A percentile compares a stretch with the other conserved stretches of the same genome.
These are phyloP conservation scores for Poecilia latipinna DNA, from an alignment of 2,113 vertebrate species.

Conservation along the genomic window DNA sequence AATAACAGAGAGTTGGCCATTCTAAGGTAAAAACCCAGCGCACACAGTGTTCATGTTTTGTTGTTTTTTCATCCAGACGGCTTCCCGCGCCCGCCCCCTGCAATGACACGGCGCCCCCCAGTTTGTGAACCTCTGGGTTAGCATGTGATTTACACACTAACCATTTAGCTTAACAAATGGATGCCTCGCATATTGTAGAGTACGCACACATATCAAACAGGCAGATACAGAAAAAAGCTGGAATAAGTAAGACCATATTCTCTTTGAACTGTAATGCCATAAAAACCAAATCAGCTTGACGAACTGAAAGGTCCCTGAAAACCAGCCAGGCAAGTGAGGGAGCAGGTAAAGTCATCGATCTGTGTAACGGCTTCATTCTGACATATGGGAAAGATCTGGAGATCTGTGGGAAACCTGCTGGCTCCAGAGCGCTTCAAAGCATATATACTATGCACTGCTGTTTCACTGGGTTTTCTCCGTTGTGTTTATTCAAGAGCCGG, in stretches of 20 bases:
- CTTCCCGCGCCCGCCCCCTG: too few species aligned
- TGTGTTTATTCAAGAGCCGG: slow-evolving; percentile 51
- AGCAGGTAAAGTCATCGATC: slow-evolving; percentile 59
- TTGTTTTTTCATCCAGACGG: too few species aligned
- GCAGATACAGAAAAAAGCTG: background rate
- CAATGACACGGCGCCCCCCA: too few species aligned
- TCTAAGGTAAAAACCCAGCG: too few species aligned
- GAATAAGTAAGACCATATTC: slow-evolving; percentile 20
- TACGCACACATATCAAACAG: slow-evolving; percentile 8
- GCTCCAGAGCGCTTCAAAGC: slow-evolving; percentile 16
- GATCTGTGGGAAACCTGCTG: slow-evolving; percentile 46
- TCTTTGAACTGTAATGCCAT: slow-evolving; percentile 37
- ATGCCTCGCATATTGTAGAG: background rate
- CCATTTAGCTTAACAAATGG: background rate
- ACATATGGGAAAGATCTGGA: slow-evolving; percentile 62
- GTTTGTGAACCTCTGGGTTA: too few species aligned
- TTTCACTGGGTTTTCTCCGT: slow-evolving; percentile 49
- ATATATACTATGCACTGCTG: slow-evolving; percentile 12
- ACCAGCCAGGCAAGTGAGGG: slow-evolving; percentile 27
- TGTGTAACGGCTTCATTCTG: slow-evolving; percentile 48
- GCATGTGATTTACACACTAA: too few species aligned
- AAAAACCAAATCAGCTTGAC: slow-evolving; percentile 40
- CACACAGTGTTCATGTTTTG: too few species aligned
- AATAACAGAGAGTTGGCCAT: too few species aligned
- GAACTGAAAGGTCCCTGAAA: slow-evolving; percentile 26